Evolutionary conservation across 2,888 invertebrate species (phyloP).

Genomic region (Morpho helenor): DNA sequence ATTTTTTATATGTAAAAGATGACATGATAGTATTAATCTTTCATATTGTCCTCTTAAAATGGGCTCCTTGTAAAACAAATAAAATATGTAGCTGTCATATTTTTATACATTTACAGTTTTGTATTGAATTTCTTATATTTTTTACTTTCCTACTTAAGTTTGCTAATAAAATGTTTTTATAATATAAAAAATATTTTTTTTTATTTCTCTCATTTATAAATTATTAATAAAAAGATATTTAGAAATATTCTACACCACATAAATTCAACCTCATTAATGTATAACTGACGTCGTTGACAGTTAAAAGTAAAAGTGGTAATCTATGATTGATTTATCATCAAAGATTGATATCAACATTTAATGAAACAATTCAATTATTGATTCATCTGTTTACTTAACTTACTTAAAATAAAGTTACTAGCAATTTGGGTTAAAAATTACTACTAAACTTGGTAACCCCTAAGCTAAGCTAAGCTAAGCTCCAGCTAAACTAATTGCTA

Average conservation of each 20-base stretch:
- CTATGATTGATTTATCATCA: too few relatives aligned
- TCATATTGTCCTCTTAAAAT: constrained; percentile 11
- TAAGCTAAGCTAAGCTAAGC: too few relatives aligned
- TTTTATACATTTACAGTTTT: constrained; percentile 73
- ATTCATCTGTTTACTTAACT: too few relatives aligned
- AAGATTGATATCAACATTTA: too few relatives aligned
- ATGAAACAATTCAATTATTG: too few relatives aligned
- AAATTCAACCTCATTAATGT: background rate
- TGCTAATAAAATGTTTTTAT: constrained; percentile 78
- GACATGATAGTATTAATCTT: constrained; percentile 3
- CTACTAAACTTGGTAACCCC: too few relatives aligned
- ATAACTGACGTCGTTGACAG: background rate
- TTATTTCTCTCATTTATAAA: constrained; percentile 16
- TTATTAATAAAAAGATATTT: background rate
- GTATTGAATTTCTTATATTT: constrained; percentile 75
- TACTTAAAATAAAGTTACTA: too few relatives aligned
- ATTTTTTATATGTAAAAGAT: constrained; percentile 15
- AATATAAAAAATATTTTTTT: constrained; percentile 37
- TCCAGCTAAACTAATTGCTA: too few relatives aligned
- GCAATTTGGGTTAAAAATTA: too few relatives aligned
- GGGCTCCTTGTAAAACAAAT: constrained; percentile 43
- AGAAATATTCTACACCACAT: too few relatives aligned
- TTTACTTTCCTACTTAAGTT: constrained; percentile 78
- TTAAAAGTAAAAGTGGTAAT: too few relatives aligned
- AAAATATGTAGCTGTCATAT: constrained; percentile 64